Conservation (phyloP, 2,797 vertebrate species). For the Hippoglossus hippoglossus region DNA sequence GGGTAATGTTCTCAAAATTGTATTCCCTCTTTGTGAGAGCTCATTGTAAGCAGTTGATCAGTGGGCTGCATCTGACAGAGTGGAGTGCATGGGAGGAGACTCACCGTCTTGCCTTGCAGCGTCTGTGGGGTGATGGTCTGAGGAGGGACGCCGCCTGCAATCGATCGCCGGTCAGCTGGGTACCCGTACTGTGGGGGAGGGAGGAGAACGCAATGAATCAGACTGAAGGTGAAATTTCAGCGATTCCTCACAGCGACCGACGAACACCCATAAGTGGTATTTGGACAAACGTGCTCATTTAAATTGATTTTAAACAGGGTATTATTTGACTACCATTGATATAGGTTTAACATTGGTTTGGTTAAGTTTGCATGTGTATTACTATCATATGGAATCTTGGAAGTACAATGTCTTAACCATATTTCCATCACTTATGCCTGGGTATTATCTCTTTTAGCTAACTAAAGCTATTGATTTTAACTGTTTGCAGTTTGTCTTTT, state of each 20-base stretch:
- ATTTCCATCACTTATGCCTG: too few relatives aligned
- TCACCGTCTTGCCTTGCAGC: conserved; percentile 96
- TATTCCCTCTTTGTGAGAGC: neutral
- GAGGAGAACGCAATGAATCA: neutral
- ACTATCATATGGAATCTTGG: too few relatives aligned
- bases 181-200: conserved; percentile 83
- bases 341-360: too few relatives aligned
- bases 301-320: too few relatives aligned
- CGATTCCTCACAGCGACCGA: neutral
- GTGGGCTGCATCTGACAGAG: neutral
- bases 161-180: conserved; percentile 88
- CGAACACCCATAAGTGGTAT: too few relatives aligned
- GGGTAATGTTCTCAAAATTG: neutral
- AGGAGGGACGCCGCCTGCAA: conserved; percentile 80
- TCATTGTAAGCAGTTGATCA: neutral
- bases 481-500: too few relatives aligned
- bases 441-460: too few relatives aligned
- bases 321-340: too few relatives aligned
- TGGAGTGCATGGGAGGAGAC: conserved; percentile 43
- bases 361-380: too few relatives aligned
- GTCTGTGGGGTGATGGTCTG: conserved; percentile 90
- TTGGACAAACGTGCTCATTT: too few relatives aligned
- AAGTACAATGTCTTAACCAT: too few relatives aligned
- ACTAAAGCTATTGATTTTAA: too few relatives aligned
- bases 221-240: neutral